Evolutionary conservation across 2,888 invertebrate species (phyloP), one percentile per base, ranked within the genome.

Genomic region (Candidula unifasciata): DNA sequence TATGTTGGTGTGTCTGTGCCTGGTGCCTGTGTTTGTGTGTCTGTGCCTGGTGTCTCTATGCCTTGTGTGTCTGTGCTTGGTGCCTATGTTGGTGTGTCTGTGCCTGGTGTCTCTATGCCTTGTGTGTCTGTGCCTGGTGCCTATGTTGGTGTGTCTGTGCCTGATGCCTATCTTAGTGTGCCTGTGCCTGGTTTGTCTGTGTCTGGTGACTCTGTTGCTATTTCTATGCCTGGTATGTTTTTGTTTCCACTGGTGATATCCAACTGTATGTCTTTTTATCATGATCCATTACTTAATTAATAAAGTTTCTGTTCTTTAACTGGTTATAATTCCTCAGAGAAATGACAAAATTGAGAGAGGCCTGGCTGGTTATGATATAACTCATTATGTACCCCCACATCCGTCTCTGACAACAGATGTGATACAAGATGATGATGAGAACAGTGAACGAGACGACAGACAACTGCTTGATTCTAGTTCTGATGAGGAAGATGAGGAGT

Each of bases 261-360:
- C n/a, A n/a, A 60, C 60, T 60, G 0, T 60, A 60, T 24, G 21
- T 60, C 21, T 21, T 60, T 21, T 24, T 60, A 24, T 24, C 21
- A 6, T 68, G n/a, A 27, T 6, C 77, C 66, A 16, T 52, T 44
- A 3, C 37, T 79, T 33, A 3, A 66, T 79, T 33, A 35, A 21
- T 33, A 3, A 44, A 3, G 18, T n/a, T 69, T 8, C 5, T 13
- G 30, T 3, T 69, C 6, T 33, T n/a, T 73, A 8, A 37, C 0
- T 64, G 24, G 3, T 64, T 30, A 5, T 21, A 54, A 18, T 78
- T 57, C 52, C 44, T n/a, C 86, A 92, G 92, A 90, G 92, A 87
- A 92, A 91, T 87, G 89, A 90, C 69, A 89, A 90, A 80, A 82
- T 92, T 1, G 92, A 92, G 82, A 88, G 87, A n/a, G 89, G 89